Evolutionary conservation across 2,113 vertebrate species (phyloP), one percentile per base, ranked within the genome.

Genomic region (Leiothrix lutea): DNA sequence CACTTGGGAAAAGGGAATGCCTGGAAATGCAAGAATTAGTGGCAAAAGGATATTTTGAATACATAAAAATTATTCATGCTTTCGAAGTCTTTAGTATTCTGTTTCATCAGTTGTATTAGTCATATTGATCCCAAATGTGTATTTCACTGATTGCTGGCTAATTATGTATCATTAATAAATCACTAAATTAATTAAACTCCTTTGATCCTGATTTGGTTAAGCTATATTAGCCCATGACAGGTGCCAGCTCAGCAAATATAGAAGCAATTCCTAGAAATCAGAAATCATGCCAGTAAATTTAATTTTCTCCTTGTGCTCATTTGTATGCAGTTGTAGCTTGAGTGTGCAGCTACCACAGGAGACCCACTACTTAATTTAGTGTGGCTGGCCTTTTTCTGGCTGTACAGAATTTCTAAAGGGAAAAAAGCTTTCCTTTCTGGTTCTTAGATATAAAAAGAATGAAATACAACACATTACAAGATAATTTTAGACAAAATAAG

Each of bases 81-180:
- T 88, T 62, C 53, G 38, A 88, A 81, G 74, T 65, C 29, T 72
- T 92, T 75, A 95, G 36, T 14, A 88, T 91, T 91, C 80, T 40
- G 25, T 45, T 89, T 92, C 80, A 71, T 42, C 56, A 67, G 33
- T 81, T 92, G 6, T 75, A 70, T 87, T 94, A 89, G 60, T 96
- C 78, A 74, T 67, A 89, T 91, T 51, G 93, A 87, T 92, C 78
- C 78, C 92, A 74, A 87, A 92, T 44, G 73, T 87, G 48, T 93
- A 51, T 89, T 94, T 91, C 69, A 85, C 56, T 72, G 65, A 91
- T 87, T 87, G 47, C 78, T 51, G 35, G 4, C 44, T 91, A 91
- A 94, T 92, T 94, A 86, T 87, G 51, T 48, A 71, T 58, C 65
- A 87, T 95, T 95, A 89, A 94, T 97, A 91, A 89, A 93, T 60